Base-by-base conservation (phyloP, 2,888 invertebrate species). In the Meloe dianella region DNA sequence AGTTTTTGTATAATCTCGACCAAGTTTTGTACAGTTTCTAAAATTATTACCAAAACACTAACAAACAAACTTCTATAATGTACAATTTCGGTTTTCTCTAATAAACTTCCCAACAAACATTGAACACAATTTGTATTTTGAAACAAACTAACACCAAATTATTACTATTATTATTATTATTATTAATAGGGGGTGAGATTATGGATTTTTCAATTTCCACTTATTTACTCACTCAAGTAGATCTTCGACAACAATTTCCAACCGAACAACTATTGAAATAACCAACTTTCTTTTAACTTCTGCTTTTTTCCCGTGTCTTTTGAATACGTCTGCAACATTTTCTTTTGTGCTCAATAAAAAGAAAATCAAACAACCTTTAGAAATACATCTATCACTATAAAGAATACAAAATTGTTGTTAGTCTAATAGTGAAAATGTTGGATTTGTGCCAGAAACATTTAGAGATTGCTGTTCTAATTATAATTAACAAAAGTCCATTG, bases 71-170 rank as follows among this genome's bases (percentile, higher is more conserved):
- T 51, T 22, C 51, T 12, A 47, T 20, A 47, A 47, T 47, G 20
- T 47, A 51, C 22, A 51, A 24, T 51, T 51, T 47, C 47, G 47
- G 47, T 47, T 47, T 47, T 47, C 47, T 20, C 20, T 47, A 47
- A 47, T 47, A 47, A 47, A 47, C 47, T 47, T 47, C 47, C 47
- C 10, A 47, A 47, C 47, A 47, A 20, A 47, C 47, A 41, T 17
- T 20, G 20, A 47, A 47, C 20, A 47, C 20, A 47, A 47, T 47
- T 47, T 47, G 47, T 47, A 47, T 47, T 20, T 47, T 20, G 47
- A 9, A 47, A 47, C 47, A 47, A 47, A 47, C 47, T 20, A 47
- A 20, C 47, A 47, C 47, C 47, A 10, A 35, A 35, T 35, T 35
- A 35, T 35, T 14, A 35, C 14, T 35, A 14, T 10, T 20, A 47